Evolutionary conservation across 2,113 vertebrate species (phyloP).

Genomic region (Nycticryphes semicollaris): DNA sequence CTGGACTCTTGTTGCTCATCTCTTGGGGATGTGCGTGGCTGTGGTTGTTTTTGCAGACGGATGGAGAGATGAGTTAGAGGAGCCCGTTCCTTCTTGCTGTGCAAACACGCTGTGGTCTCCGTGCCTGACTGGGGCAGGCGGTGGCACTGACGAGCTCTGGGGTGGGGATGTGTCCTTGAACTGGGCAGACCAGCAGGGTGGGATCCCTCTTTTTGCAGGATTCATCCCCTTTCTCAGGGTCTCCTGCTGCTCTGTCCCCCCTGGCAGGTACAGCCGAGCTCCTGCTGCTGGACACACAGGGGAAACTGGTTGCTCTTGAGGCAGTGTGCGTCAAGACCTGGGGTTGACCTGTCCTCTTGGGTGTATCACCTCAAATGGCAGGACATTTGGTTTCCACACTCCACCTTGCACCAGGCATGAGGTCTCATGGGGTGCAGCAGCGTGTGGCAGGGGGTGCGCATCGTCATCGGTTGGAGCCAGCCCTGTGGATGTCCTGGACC

Average conservation of each 20-base stretch:
- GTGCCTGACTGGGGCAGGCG: accelerated
- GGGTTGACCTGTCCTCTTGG: not conserved
- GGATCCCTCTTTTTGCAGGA: not conserved
- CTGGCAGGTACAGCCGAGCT: not conserved
- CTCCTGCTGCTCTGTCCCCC: not conserved
- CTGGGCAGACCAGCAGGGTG: accelerated
- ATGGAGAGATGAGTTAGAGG: not conserved
- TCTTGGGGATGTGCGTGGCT: not conserved
- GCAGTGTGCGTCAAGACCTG: accelerated
- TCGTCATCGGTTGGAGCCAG: not conserved
- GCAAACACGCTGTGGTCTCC: not conserved
- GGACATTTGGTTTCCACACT: not conserved
- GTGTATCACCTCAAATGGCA: not conserved
- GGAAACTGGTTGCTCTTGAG: not conserved
- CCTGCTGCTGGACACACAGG: accelerated
- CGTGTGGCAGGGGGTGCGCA: accelerated
- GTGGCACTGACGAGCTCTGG: not conserved
- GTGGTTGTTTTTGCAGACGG: not conserved
- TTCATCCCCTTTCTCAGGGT: not conserved
- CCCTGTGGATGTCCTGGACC: not conserved
- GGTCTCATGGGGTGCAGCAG: not conserved
- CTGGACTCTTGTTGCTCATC: slow-evolving; percentile 3
- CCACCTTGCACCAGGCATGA: no score
- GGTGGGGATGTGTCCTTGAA: accelerated
- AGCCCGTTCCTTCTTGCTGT: not conserved